Base-by-base conservation (phyloP, 2,113 vertebrate species). In the Syngnathoides biaculeatus region DNA sequence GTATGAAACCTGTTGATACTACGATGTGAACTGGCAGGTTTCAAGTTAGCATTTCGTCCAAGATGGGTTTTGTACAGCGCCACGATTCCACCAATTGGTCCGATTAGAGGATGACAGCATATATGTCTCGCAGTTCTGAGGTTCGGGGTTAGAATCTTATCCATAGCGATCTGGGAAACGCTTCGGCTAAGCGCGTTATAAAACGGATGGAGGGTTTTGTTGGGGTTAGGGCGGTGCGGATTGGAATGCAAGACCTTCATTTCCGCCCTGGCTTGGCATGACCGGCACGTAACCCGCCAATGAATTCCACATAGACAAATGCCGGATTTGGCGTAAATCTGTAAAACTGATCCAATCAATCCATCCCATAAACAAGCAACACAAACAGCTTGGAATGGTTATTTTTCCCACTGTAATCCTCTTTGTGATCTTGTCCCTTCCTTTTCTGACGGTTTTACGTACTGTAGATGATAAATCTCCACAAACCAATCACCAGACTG, bases 1-100 rank as follows among this genome's bases (percentile, higher is more conserved):
- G 95, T 97, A 87, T 92, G 92, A 66, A 27, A 69, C 50, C 22
- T 17, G 43, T 47, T 17, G 5, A 19, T 47, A 47, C 43, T 17
- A 47, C 12, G 19, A 17, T 8, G 45, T 47, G 5, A 47, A 47
- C 45, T 47, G 45, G 14, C 17, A 47, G 15, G 45, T 19, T 47
- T 47, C 45, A 47, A 47, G 45, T 47, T 47, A 1, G 19, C 15
- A 47, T 47, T 47, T 47, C 15, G 19, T 19, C 17, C 45, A 47
- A 47, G 45, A 20, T 17, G 43, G 5, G 17, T 19, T 35, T 6
- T 35, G 30, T 35, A 1, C 30, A 48, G 1, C 45, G 8, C 45
- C 19, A 48, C 17, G 6, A 14, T 48, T 11, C 11, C 52, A 55
- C 22, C 22, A 14, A 26, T 55, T 24, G 22, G 11, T 55, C 26